Conservation (phyloP, 2,797 vertebrate genomes). For the Acanthornis magna region DNA sequence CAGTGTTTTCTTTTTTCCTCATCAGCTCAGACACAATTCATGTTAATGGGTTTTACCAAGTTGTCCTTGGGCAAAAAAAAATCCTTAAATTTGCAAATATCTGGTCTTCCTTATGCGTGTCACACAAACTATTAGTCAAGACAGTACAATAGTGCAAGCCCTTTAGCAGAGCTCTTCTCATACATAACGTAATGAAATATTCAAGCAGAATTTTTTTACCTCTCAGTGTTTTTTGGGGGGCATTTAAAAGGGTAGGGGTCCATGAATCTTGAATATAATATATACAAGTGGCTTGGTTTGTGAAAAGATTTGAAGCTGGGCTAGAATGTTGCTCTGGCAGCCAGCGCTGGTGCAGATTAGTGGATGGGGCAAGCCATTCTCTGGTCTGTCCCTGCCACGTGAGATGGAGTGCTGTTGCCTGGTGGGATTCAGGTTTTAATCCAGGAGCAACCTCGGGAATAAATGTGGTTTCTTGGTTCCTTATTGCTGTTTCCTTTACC, state of each 20-base stretch:
- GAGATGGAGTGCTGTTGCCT: not conserved
- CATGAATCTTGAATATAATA: not conserved
- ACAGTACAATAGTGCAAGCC: not conserved
- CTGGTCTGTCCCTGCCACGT: not conserved
- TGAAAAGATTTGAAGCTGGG: not conserved
- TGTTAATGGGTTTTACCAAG: constrained; percentile 46
- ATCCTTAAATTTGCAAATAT: constrained; percentile 25
- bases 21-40: constrained; percentile 45
- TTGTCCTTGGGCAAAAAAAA: constrained; percentile 44
- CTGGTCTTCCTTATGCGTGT: constrained; percentile 30
- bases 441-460: not conserved
- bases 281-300: not conserved
- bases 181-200: not conserved
- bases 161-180: not conserved
- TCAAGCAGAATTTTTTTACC: not conserved
- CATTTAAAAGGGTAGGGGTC: not conserved
- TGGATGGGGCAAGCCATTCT: not conserved
- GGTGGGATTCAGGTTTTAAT: not conserved
- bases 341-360: not conserved
- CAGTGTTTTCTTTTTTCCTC: constrained; percentile 36
- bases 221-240: not conserved
- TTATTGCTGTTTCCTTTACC: not conserved
- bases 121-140: constrained; percentile 14
- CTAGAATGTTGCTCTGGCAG: not conserved
- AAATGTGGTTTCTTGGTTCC: not conserved